Evolutionary conservation across 2,888 invertebrate genomes (phyloP), one percentile per base, ranked within the genome.

Genomic region (Amblyjoppa proteus): DNA sequence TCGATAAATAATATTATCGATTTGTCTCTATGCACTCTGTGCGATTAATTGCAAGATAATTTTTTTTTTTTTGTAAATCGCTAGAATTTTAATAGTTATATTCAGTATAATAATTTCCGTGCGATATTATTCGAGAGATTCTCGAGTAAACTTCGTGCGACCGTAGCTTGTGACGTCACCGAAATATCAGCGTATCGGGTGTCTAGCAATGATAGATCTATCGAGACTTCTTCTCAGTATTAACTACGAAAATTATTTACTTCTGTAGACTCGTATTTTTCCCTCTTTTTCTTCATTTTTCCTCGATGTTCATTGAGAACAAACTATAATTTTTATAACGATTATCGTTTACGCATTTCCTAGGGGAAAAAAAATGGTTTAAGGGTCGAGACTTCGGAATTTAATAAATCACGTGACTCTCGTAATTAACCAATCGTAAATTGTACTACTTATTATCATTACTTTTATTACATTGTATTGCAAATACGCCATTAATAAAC

Each of bases 91-190:
- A 1, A 79, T 56, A 25, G 16, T 11, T 49, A 11, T n/a, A 11
- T 20, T 51, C 25, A 31, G 69, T 74, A 64, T 56, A 34, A 51
- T 66, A n/a, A 74, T 31, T 51, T 58, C 13, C 0, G 11, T 25
- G 56, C 3, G 25, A 58, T 31, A 45, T 51, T 20, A 4, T 5
- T 45, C 75, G 85, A 89, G 49, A 79, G 77, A 88, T 83, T 83
- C 86, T 75, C 83, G 45, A 53, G 76, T 84, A 9, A 81, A 76
- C 58, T 78, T 86, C 87, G 85, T 51, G 85, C 85, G 84, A 89
- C 89, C 88, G 88, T 89, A 89, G 87, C 75, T 81, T 71, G 85
- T 89, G 88, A 89, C 89, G 88, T 89, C 87, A 87, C 81, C 75
- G 25, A 84, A 80, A 86, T 84, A 79, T 81, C 84, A 82, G 76